These are phyloP conservation scores for Percopsis transmontana DNA, from an alignment of 2,113 vertebrate species.

Conservation along the genomic window DNA sequence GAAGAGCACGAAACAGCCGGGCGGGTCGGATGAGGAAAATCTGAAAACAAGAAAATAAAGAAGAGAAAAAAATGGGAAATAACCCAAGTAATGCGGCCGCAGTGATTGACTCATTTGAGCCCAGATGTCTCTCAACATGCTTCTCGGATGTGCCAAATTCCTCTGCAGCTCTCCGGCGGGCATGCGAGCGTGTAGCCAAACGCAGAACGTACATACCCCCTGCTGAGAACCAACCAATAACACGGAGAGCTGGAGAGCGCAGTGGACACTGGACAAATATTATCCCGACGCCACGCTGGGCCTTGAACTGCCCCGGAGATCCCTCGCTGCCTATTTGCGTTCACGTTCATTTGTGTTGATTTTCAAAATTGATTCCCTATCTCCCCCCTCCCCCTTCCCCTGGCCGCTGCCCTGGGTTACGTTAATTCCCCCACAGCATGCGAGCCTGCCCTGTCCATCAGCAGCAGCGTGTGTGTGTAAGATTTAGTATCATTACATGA, in stretches of 20 bases:
- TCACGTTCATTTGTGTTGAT: slow-evolving; percentile 55
- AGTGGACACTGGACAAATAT: slow-evolving; percentile 54
- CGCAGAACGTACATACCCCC: slow-evolving; percentile 6
- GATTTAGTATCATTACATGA: too few relatives aligned
- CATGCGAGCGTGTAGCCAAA: slow-evolving; percentile 15
- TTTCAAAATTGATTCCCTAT: slow-evolving; percentile 39
- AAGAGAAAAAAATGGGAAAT: not conserved
- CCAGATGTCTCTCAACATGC: slow-evolving; percentile 37
- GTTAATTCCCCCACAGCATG: too few relatives aligned
- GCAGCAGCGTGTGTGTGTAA: too few relatives aligned
- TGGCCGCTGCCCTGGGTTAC: not conserved
- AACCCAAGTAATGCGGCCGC: not conserved
- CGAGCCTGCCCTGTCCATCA: slow-evolving; percentile 41
- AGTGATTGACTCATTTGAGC: slow-evolving; percentile 11
- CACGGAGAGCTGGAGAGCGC: slow-evolving; percentile 13
- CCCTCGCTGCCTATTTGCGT: slow-evolving; percentile 44
- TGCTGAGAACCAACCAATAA: slow-evolving; percentile 14
- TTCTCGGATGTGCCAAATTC: slow-evolving; percentile 37
- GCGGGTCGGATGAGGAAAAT: not conserved
- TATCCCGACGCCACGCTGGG: slow-evolving; percentile 44
- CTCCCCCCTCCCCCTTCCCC: slow-evolving; percentile 31
- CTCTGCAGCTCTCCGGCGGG: slow-evolving; percentile 26
- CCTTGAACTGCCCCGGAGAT: slow-evolving; percentile 42
- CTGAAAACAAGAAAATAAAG: not conserved
- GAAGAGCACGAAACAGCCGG: not conserved